Percentiles rank a stretch among this genome's conserved stretches.
Conservation (phyloP, 2,797 vertebrate genomes). For the Fundulus diaphanus region DNA sequence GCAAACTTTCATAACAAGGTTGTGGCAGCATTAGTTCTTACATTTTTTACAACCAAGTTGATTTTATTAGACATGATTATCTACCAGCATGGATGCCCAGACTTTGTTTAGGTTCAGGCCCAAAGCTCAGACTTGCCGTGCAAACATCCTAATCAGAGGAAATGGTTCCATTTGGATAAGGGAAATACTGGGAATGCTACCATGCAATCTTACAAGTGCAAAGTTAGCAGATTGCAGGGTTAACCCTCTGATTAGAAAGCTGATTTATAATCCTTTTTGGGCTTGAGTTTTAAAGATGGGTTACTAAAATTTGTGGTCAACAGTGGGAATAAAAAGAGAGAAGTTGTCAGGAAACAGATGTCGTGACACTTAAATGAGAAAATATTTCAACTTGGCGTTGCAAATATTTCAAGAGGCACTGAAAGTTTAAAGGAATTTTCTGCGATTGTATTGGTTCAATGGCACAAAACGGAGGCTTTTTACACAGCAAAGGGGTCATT, state of each 20-base stretch:
- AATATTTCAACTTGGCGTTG: neutral
- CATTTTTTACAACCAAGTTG: neutral
- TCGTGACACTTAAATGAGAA: neutral
- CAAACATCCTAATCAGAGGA: neutral
- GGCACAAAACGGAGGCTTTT: neutral
- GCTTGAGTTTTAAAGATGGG: neutral
- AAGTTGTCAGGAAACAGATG: neutral
- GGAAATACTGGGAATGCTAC: neutral
- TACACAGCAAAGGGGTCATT: neutral
- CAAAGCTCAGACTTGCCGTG: neutral
- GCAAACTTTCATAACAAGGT: neutral
- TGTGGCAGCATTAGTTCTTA: neutral
- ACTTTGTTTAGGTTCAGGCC: neutral
- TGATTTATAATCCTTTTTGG: neutral
- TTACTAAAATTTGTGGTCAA: neutral
- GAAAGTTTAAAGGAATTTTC: neutral
- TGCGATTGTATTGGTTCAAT: neutral
- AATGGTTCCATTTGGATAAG: neutral
- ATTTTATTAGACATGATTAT: neutral
- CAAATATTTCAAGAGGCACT: neutral
- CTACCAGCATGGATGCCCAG: neutral
- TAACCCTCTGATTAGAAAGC: neutral
- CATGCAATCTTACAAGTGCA: neutral
- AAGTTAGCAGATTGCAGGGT: neutral
- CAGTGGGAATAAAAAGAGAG: neutral